Conservation (phyloP, 1,140 invertebrate species). For the Sitobion miscanthi region DNA sequence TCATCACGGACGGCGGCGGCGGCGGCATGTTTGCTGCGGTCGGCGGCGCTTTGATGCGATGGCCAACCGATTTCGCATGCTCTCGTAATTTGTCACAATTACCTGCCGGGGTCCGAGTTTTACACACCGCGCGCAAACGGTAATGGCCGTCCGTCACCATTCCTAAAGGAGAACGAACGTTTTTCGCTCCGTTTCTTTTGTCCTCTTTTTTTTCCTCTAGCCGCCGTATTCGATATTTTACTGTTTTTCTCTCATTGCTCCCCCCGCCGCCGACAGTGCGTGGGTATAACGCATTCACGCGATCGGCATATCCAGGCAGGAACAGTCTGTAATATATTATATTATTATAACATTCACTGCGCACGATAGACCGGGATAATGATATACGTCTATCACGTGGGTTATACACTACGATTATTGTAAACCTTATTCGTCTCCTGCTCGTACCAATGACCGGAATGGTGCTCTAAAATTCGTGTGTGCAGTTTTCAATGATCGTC, state of each 20-base stretch:
- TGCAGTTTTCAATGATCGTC: background rate
- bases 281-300: background rate
- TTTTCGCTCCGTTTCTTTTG: background rate
- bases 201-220: background rate
- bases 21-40: conserved; percentile 24
- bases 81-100: conserved; percentile 55
- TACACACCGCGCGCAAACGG: background rate
- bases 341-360: no score
- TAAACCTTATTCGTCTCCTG: background rate
- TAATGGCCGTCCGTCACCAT: conserved; percentile 14
- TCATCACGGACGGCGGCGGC: background rate
- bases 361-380: no score
- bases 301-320: no score
- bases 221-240: background rate
- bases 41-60: conserved; percentile 49
- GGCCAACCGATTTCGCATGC: conserved; percentile 46
- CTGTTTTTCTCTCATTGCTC: background rate
- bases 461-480: background rate
- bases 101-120: background rate
- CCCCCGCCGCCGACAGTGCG: background rate
- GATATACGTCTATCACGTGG: background rate
- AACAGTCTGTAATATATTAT: no score
- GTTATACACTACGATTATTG: background rate
- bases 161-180: background rate
- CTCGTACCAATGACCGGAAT: background rate